A percentile compares a stretch with the other conserved stretches of the same genome.
Evolutionary conservation across 2,888 invertebrate species (phyloP).

Genomic region (Meandrusa payeni): DNA sequence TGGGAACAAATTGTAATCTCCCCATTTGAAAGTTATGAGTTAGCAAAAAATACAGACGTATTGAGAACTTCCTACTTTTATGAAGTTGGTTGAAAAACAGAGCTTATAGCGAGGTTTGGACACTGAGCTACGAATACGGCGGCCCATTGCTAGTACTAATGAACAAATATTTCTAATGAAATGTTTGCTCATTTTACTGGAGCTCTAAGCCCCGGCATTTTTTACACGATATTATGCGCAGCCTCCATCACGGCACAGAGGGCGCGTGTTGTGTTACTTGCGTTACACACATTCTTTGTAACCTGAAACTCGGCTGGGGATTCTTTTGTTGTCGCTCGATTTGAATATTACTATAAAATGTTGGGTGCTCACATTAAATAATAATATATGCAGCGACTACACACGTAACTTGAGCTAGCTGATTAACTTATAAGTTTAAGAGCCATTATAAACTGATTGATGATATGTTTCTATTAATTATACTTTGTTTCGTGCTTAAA

Average conservation of each 20-base stretch:
- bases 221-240: conserved; percentile 14
- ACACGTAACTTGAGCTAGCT: conserved; percentile 28
- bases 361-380: conserved; percentile 56
- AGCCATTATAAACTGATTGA: not conserved
- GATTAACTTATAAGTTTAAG: conserved; percentile 6
- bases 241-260: conserved; percentile 37
- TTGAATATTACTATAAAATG: conserved; percentile 73
- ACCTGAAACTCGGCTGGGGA: conserved; percentile 63
- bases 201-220: conserved; percentile 9
- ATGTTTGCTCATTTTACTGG: not conserved
- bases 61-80: too few relatives aligned
- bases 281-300: conserved; percentile 67
- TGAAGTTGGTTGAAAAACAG: too few relatives aligned
- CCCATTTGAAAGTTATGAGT: too few relatives aligned
- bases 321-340: conserved; percentile 70
- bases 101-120: too few relatives aligned
- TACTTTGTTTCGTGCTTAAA: not conserved
- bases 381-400: conserved; percentile 32
- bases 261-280: conserved; percentile 71
- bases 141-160: too few relatives aligned
- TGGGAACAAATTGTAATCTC: too few relatives aligned
- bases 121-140: too few relatives aligned
- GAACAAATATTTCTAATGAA: too few relatives aligned
- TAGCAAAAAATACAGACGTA: too few relatives aligned
- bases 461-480: not conserved